phyloP scores from a whole-genome alignment of 1,140 invertebrate genomes.

The Drosophila watanabei region DNA sequence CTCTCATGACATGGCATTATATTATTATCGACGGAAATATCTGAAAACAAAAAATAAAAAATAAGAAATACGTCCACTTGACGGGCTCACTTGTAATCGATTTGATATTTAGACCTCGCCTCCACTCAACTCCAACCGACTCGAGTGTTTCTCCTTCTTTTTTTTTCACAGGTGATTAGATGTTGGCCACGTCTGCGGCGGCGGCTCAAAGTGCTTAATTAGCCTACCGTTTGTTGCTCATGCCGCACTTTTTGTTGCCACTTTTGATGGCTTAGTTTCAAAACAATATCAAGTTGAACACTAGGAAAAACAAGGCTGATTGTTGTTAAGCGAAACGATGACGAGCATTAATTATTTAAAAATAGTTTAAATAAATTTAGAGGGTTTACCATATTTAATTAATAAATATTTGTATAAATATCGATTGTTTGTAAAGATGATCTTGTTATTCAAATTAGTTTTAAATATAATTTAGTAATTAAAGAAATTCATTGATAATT shows the following conservation, averaged over 20 bases:
- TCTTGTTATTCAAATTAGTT: neutral
- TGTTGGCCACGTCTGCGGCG: constrained; percentile 50
- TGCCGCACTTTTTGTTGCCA: constrained; percentile 10
- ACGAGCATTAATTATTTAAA: neutral
- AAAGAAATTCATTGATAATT: neutral
- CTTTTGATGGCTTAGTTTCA: constrained; percentile 24
- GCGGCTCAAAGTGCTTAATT: constrained; percentile 72
- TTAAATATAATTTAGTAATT: neutral
- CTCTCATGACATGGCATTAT: constrained; percentile 68
- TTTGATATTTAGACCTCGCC: constrained; percentile 66
- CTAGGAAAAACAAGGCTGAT: neutral
- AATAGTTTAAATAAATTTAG: neutral
- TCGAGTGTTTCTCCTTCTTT: constrained; percentile 64
- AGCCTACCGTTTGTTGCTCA: constrained; percentile 55
- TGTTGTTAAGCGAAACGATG: neutral
- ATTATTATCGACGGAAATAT: constrained; percentile 57
- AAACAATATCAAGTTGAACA: constrained; percentile 25
- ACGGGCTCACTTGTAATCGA: constrained; percentile 60
- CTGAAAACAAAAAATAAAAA: neutral
- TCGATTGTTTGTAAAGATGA: neutral
- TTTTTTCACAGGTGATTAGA: constrained; percentile 79
- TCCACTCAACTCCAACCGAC: constrained; percentile 28
- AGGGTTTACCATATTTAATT: neutral
- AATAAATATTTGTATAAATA: neutral
- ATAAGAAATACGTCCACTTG: constrained; percentile 36